These are phyloP conservation scores for Drosophila mayaguana DNA, from an alignment of 2,888 invertebrate species.

Conservation along the genomic window DNA sequence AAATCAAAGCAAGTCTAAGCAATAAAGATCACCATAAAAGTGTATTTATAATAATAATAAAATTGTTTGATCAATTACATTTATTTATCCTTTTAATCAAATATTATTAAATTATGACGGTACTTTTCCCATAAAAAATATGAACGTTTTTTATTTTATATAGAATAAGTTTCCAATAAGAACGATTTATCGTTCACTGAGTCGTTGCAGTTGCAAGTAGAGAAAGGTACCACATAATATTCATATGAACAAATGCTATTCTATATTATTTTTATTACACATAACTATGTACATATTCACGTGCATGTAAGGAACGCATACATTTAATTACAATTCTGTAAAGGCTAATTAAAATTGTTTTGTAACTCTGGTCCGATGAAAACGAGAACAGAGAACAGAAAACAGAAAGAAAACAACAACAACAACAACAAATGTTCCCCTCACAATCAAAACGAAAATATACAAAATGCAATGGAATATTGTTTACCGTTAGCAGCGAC, in stretches of 20 bases:
- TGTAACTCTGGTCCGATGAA: constrained; percentile 27
- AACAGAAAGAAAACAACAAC: constrained; percentile 6
- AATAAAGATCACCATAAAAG: too few relatives aligned
- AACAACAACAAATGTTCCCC: constrained; percentile 15
- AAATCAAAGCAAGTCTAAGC: too few relatives aligned
- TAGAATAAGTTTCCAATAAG: background rate
- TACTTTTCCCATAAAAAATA: too few relatives aligned
- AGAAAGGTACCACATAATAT: background rate
- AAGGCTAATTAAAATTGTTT: constrained; percentile 57
- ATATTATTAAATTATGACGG: too few relatives aligned
- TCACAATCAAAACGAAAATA: constrained; percentile 35
- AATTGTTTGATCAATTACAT: background rate
- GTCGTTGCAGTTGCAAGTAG: background rate
- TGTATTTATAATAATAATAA: too few relatives aligned
- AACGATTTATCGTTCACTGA: background rate
- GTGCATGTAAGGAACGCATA: background rate
- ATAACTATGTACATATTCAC: background rate
- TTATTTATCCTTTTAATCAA: too few relatives aligned
- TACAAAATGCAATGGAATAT: constrained; percentile 47
- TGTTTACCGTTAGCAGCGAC: constrained; percentile 46
- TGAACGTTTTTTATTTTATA: background rate
- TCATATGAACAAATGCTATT: too few relatives aligned
- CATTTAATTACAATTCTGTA: constrained; percentile 12
- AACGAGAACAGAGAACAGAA: constrained; percentile 26
- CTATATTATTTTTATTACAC: background rate